Evolutionary conservation across 2,797 vertebrate species (phyloP), one percentile per base, ranked within the genome.

Genomic region (Acrocephalus scirpaceus): DNA sequence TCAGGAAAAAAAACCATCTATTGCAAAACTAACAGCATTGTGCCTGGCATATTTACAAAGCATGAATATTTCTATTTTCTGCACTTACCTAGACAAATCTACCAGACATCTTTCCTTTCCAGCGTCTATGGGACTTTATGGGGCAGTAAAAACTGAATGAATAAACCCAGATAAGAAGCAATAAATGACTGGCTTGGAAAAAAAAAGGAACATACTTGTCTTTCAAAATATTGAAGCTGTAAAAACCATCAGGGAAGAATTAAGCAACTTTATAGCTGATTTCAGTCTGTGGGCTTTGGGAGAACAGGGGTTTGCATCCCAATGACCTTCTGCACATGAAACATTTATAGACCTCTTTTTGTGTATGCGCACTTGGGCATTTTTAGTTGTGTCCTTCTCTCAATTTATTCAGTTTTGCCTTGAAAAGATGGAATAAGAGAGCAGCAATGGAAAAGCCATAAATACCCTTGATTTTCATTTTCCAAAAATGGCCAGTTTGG

Each of bases 391-490:
- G 54, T 17, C n/a, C 22, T 92, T 79, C 72, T 56, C 72, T 69
- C 44, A 80, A 0, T 93, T 91, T 93, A 51, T 87, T 80, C 78
- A 54, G 44, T 48, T 89, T 80, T 74, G 42, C 38, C 58, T 64
- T 50, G 50, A 77, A 88, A 89, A 88, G 50, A 20, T 0, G 0
- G 69, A 86, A 78, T 88, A 73, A 85, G 72, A 62, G 2, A 65
- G 48, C 58, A 83, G 71, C 61, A 80, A 58, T 0, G 2, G 47
- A 61, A 96, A 89, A 92, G 75, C 58, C 27, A 89, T 91, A 95
- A 94, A 96, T 92, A 95, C 22, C 72, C 47, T 40, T 54, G 61
- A 90, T 94, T 92, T 96, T 92, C 8, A 26, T 88, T 88, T 76
- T 92, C 90, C 70, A 82, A 95, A 97, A 93, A 95, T 81, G 88